Evolutionary conservation across 2,113 vertebrate species (phyloP).

Genomic region (Centrocercus urophasianus): DNA sequence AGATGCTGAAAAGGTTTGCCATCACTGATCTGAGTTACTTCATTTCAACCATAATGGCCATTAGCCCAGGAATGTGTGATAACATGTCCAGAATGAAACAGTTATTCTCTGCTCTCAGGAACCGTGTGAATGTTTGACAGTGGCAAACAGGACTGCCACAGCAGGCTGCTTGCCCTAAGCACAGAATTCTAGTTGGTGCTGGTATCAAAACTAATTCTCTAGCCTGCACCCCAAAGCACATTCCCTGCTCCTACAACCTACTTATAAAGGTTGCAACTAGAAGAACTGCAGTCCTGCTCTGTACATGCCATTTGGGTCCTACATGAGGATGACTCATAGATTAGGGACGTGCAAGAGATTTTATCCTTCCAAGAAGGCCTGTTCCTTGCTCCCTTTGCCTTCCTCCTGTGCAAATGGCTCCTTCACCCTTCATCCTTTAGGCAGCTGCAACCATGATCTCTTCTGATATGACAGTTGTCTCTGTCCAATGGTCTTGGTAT

Average conservation of each 20-base stretch:
- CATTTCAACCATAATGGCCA: not conserved
- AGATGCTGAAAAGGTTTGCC: not conserved
- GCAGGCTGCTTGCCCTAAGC: not conserved
- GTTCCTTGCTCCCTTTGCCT: accelerated
- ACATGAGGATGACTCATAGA: accelerated
- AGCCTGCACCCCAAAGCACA: not conserved
- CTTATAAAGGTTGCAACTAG: not conserved
- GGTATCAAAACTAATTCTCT: not conserved
- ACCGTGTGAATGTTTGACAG: not conserved
- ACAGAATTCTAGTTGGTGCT: not conserved
- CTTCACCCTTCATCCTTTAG: not conserved
- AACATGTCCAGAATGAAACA: not conserved
- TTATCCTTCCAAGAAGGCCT: not conserved
- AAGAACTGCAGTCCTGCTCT: not conserved
- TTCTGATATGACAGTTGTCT: not conserved
- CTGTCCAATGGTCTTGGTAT: not conserved
- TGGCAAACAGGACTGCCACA: not conserved
- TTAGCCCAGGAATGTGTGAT: not conserved
- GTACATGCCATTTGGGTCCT: not conserved
- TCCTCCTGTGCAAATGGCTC: not conserved
- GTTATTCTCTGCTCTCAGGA: not conserved
- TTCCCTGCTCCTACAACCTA: accelerated
- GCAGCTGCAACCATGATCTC: not conserved
- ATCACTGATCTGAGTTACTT: not conserved
- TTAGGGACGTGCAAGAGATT: not conserved